phyloP scores from a whole-genome alignment of 2,797 vertebrate species.

The Peromyscus eremicus region DNA sequence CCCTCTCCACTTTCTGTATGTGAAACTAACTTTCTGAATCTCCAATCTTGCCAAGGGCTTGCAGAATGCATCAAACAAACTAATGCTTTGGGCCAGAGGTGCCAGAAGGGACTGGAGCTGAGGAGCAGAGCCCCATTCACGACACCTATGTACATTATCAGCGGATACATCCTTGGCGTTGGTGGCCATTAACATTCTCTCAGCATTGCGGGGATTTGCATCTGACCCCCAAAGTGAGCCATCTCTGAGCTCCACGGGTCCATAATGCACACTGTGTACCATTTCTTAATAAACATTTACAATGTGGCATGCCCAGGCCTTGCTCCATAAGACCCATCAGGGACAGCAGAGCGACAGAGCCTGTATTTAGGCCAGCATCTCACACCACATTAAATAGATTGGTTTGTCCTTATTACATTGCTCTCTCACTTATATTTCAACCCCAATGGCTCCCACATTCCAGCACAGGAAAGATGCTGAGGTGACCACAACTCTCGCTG shows the following conservation, averaged over 20 bases:
- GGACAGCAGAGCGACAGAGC: background rate
- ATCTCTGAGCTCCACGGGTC: constrained; percentile 50
- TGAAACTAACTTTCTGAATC: background rate
- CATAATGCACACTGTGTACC: constrained; percentile 52
- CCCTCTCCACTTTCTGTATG: background rate
- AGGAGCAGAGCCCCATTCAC: constrained; percentile 37
- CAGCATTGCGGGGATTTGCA: constrained; percentile 77
- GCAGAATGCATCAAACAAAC: background rate
- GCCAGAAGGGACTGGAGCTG: constrained; percentile 43
- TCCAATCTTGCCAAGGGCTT: background rate
- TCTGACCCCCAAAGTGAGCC: constrained; percentile 75
- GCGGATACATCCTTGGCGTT: background rate
- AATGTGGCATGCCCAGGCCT: constrained; percentile 9
- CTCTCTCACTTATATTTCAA: constrained; percentile 55
- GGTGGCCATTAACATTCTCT: constrained; percentile 70
- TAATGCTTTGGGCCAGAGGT: background rate
- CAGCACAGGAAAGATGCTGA: constrained; percentile 65
- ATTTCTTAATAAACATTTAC: constrained; percentile 83
- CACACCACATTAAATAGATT: constrained; percentile 78
- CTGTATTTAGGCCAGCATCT: constrained; percentile 75
- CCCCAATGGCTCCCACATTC: constrained; percentile 55
- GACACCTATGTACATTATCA: constrained; percentile 6
- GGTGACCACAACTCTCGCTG: constrained; percentile 34
- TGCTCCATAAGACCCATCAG: constrained; percentile 78
- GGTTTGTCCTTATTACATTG: constrained; percentile 79